These are phyloP conservation scores for Eilema sororculum DNA, from an alignment of 2,888 invertebrate species.

Conservation along the genomic window DNA sequence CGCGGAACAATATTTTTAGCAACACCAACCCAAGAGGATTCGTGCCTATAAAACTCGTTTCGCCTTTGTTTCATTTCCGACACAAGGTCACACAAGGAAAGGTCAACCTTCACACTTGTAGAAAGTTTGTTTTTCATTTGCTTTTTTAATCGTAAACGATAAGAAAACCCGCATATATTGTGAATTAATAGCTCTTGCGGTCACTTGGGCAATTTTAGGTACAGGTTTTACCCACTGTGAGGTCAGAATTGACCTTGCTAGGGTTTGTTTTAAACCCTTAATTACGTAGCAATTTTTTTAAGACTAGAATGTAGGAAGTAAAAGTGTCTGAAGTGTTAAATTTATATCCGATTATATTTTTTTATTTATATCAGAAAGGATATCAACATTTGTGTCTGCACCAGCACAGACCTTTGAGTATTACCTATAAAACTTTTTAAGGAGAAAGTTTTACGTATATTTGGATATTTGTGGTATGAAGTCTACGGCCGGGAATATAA, in stretches of 20 bases:
- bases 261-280: constrained; percentile 40
- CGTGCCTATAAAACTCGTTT: constrained; percentile 30
- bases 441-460: background rate
- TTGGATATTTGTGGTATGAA: background rate
- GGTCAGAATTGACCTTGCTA: constrained; percentile 34
- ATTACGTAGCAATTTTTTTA: constrained; percentile 27
- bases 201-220: constrained; percentile 17
- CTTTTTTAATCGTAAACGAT: constrained; percentile 40
- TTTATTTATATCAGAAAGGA: background rate
- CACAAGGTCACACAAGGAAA: constrained; percentile 43
- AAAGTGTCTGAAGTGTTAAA: constrained; percentile 15
- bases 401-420: background rate
- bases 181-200: constrained; percentile 41
- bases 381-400: background rate
- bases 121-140: constrained; percentile 53
- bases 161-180: constrained; percentile 46
- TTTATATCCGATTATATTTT: constrained; percentile 13
- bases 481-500: no score
- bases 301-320: constrained; percentile 24
- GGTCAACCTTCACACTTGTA: constrained; percentile 45
- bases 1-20: constrained; percentile 35
- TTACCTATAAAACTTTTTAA: background rate
- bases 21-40: constrained; percentile 24
- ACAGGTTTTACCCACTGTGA: constrained; percentile 37
- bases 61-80: constrained; percentile 40